phyloP scores from a whole-genome alignment of 2,113 vertebrate species.

The Ranitomeya variabilis region DNA sequence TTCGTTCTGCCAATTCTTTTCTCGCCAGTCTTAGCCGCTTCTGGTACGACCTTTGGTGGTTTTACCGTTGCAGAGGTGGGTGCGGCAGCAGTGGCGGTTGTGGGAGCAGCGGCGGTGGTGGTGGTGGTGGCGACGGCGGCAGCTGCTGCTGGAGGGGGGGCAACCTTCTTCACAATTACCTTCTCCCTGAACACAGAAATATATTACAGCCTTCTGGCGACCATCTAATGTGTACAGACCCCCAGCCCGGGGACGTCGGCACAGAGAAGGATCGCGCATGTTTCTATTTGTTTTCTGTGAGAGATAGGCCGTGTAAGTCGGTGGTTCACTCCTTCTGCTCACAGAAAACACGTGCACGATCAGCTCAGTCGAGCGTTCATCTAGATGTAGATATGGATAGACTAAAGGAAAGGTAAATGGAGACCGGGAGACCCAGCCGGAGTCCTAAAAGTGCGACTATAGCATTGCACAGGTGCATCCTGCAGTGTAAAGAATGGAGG shows the following conservation, averaged over 20 bases:
- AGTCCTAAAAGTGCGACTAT: no score
- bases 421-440: no score
- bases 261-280: background rate
- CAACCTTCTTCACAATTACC: conserved; percentile 78
- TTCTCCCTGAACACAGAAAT: conserved; percentile 80
- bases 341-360: no score
- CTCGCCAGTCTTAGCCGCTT: conserved; percentile 80
- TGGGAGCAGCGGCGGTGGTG: background rate
- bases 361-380: no score
- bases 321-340: no score
- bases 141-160: conserved; percentile 74
- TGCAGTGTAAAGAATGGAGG: no score
- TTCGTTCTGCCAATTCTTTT: conserved; percentile 84
- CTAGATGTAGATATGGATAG: no score
- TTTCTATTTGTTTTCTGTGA: no score
- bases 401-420: no score
- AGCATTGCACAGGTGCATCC: no score
- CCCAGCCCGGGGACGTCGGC: background rate
- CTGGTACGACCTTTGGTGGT: conserved; percentile 69
- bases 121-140: background rate
- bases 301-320: no score
- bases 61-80: conserved; percentile 65
- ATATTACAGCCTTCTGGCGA: background rate
- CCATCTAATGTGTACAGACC: background rate
- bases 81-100: background rate